phyloP scores from a whole-genome alignment of 1,140 invertebrate genomes.

The Gryon sp. region DNA sequence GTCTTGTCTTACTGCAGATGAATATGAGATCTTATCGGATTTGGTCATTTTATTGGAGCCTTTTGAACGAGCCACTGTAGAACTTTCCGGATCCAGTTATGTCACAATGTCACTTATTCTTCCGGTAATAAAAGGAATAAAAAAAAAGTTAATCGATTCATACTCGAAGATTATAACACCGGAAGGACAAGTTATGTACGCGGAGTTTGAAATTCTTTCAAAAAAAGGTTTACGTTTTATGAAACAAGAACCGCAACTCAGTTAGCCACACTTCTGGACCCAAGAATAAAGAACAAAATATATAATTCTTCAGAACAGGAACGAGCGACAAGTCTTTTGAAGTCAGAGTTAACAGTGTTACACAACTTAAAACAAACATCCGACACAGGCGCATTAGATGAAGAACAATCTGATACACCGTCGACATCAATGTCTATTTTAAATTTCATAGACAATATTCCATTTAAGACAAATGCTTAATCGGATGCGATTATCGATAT shows the following conservation, averaged over 20 bases:
- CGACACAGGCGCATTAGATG: neutral
- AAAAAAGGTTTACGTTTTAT: neutral
- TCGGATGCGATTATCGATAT: constrained; percentile 7
- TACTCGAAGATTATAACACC: neutral
- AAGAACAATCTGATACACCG: neutral
- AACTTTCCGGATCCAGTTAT: constrained; percentile 39
- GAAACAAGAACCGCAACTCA: neutral
- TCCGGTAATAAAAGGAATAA: constrained; percentile 38
- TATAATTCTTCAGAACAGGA: neutral
- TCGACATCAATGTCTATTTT: constrained; percentile 6
- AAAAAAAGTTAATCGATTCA: neutral
- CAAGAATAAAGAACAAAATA: neutral
- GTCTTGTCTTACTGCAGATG: constrained; percentile 1
- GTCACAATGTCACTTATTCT: constrained; percentile 46
- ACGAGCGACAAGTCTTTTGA: neutral
- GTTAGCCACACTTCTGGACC: neutral
- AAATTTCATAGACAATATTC: constrained; percentile 5
- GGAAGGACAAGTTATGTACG: neutral
- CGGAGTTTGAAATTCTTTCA: neutral
- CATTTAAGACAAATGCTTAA: neutral
- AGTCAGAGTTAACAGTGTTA: neutral
- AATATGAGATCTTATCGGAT: constrained; percentile 25
- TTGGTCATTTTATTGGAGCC: constrained; percentile 35
- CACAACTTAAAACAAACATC: neutral
- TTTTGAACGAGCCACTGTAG: constrained; percentile 34